Conservation (phyloP, 2,888 invertebrate genomes). For the Acleris laterana region DNA sequence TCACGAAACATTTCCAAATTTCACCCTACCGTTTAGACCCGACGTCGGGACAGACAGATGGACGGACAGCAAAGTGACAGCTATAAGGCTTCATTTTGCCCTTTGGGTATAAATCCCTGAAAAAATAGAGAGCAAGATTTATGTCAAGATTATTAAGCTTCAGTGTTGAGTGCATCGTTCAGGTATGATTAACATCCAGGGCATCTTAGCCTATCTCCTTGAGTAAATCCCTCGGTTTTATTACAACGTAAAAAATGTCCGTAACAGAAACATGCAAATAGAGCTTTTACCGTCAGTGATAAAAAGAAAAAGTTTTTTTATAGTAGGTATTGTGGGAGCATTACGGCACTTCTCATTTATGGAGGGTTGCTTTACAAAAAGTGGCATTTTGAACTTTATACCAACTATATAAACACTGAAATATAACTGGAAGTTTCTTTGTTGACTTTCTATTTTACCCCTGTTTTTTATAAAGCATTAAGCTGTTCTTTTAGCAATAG, state of each 20-base stretch:
- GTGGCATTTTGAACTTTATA: slow-evolving; percentile 32
- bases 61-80: no score
- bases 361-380: slow-evolving; percentile 34
- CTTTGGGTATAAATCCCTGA: no score
- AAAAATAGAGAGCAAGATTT: no score
- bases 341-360: slow-evolving; percentile 33
- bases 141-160: not conserved
- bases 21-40: no score
- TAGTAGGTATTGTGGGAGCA: slow-evolving; percentile 32
- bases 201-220: slow-evolving; percentile 21
- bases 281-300: slow-evolving; percentile 34
- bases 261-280: slow-evolving; percentile 36
- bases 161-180: slow-evolving; percentile 9
- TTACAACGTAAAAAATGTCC: slow-evolving; percentile 31
- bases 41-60: no score
- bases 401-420: slow-evolving; percentile 24
- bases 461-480: not conserved
- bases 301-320: slow-evolving; percentile 36
- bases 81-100: no score
- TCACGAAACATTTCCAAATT: no score
- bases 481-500: no score
- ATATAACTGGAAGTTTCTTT: slow-evolving; percentile 21
- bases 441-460: slow-evolving; percentile 8
- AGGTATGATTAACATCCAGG: slow-evolving; percentile 26
- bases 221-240: slow-evolving; percentile 25